These are phyloP conservation scores for Odontophorus gujanensis DNA, from an alignment of 2,113 vertebrate species.

Conservation along the genomic window DNA sequence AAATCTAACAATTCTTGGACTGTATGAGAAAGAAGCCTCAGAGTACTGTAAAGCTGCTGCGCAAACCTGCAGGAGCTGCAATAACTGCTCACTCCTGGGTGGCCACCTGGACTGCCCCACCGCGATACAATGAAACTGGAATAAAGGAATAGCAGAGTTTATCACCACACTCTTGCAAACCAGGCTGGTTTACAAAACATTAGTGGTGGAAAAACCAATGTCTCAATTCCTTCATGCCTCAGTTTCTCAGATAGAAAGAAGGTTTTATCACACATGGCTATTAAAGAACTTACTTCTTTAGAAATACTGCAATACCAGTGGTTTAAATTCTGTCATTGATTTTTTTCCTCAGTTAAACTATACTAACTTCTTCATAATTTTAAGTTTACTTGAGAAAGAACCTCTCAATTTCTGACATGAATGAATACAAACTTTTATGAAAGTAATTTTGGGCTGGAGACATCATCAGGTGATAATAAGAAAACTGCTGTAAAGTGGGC, in stretches of 20 bases:
- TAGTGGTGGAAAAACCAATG: not conserved
- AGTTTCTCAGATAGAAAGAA: not conserved
- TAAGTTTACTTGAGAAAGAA: not conserved
- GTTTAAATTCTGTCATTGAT: not conserved
- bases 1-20: not conserved
- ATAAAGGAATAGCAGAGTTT: not conserved
- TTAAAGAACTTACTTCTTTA: not conserved
- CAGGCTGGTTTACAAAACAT: not conserved
- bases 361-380: not conserved
- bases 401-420: not conserved
- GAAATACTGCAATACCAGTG: not conserved
- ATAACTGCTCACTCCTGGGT: not conserved
- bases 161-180: not conserved
- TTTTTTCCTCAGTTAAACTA: not conserved
- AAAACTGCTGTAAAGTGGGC: not conserved
- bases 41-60: not conserved
- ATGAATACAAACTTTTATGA: conserved; percentile 2
- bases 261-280: not conserved
- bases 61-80: not conserved
- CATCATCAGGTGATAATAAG: not conserved
- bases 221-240: not conserved
- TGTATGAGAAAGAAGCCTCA: not conserved
- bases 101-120: not conserved
- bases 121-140: not conserved
- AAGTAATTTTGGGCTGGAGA: conserved; percentile 31